Base-by-base conservation (phyloP, 2,888 invertebrate genomes). In the Leucophenga montana region DNA sequence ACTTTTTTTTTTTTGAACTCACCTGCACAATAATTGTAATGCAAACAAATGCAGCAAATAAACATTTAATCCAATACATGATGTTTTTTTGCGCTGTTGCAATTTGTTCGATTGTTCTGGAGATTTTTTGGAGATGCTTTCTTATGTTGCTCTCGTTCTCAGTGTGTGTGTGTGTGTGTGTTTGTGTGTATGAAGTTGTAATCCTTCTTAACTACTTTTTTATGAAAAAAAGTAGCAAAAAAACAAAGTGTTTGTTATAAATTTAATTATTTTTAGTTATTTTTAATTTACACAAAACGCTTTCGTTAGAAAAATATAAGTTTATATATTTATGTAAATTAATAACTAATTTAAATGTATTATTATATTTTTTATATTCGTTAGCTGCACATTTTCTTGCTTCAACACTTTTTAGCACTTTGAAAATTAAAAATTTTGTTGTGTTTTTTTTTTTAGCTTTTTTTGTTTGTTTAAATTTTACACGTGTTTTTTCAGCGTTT, bases 51-150 rank as follows among this genome's bases (percentile, higher is more conserved):
- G 87, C 87, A 78, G 84, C 84, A 82, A 88, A 82, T 83, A 85
- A 85, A 85, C 87, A 82, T 84, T 88, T 88, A 87, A 88, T 88
- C 88, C 88, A 87, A 87, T 87, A 85, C 88, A 88, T 88, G 82
- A 83, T 88, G 85, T 78, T 75, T 77, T 73, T 39, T 76, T 57
- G 71, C 73, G 44, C 75, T 74, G 70, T 70, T 71, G 59, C 48
- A 27, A 66, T 67, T 69, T 22, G 27, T 67, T 69, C 59, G 56
- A 59, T n/a, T n/a, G n/a, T n/a, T n/a, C n/a, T n/a, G n/a, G n/a
- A n/a, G n/a, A n/a, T n/a, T n/a, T n/a, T n/a, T n/a, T n/a, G n/a
- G 65, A 66, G 53, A 65, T 70, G 68, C 48, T 57, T 57, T 75
- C 74, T 72, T 67, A 22, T 62, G 66, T 74, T 69, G 64, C 71